Conservation (phyloP, 2,113 vertebrate genomes). For the Alethe diademata region DNA sequence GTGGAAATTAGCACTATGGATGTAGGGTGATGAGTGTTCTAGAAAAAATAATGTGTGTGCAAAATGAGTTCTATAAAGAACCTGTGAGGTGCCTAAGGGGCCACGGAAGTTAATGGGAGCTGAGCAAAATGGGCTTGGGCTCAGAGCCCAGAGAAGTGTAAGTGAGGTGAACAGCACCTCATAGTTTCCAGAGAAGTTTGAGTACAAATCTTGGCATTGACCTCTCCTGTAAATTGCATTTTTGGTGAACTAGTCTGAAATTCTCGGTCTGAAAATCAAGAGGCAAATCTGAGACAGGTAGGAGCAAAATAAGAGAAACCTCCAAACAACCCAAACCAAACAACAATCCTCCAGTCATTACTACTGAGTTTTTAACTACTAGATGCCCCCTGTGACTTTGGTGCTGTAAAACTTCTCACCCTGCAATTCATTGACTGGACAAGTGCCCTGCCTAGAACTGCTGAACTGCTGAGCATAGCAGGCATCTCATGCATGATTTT, state of each 20-base stretch:
- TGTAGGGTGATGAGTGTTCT: not conserved
- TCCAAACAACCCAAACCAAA: no score
- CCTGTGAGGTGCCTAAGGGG: not conserved
- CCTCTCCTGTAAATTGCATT: not conserved
- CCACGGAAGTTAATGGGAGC: not conserved
- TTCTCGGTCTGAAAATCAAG: not conserved
- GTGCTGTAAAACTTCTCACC: not conserved
- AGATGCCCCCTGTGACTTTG: not conserved
- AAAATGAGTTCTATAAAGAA: not conserved
- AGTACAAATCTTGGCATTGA: not conserved
- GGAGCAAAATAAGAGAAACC: not conserved
- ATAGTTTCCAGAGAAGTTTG: not conserved
- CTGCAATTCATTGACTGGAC: fast-evolving
- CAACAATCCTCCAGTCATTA: not conserved
- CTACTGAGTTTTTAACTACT: not conserved
- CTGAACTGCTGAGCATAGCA: not conserved
- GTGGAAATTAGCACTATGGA: not conserved
- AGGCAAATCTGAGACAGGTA: not conserved
- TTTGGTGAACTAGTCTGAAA: not conserved
- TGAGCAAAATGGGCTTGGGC: not conserved
- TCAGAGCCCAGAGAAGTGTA: not conserved
- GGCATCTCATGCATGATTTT: not conserved
- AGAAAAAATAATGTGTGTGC: not conserved
- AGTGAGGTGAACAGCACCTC: not conserved
- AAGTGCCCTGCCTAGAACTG: not conserved